Evolutionary conservation across 2,888 invertebrate species (phyloP), one percentile per base, ranked within the genome.

Genomic region (Monoplex corrugatus): DNA sequence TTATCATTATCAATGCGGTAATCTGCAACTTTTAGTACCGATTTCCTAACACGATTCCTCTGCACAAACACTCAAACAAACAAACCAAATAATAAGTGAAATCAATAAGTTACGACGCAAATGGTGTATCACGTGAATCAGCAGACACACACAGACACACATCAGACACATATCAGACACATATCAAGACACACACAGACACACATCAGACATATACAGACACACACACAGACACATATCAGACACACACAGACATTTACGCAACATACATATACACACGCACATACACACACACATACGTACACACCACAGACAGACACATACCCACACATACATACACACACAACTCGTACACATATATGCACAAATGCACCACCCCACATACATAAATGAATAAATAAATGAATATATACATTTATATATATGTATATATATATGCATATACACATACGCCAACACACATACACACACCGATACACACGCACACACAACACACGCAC

Each of bases 251-350:
- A 8, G 23, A 8, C 63, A 63, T 28, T 23, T 28, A 63, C 63
- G 28, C 63, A 8, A 63, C 50, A 63, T 28, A 23, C 63, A 63
- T 23, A 23, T 28, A 63, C 63, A 63, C 13, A 63, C 23, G 23
- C 63, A 63, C 23, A 63, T 28, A 3, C 23, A 10, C 72, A 32
- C n/a, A 6, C 2, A 72, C 72, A 72, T 35, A 38, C 72, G 35
- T 16, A 72, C 78, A 78, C 16, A 40, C 78, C n/a, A 75, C 32
- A 75, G 35, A 35, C 5, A 75, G 35, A 75, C 32, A 75, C 75
- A 75, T 35, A 75, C 75, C 16, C 68, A 82, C 10, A 85, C 57
- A 85, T 16, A 85, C 85, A 85, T 40, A 40, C 63, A 57, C 35
- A 63, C n/a, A 85, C 5, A 57, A 57, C 63, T 35, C 40, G 40